These are phyloP conservation scores for Drosophila varians DNA, from an alignment of 1,140 invertebrate genomes.

Conservation along the genomic window DNA sequence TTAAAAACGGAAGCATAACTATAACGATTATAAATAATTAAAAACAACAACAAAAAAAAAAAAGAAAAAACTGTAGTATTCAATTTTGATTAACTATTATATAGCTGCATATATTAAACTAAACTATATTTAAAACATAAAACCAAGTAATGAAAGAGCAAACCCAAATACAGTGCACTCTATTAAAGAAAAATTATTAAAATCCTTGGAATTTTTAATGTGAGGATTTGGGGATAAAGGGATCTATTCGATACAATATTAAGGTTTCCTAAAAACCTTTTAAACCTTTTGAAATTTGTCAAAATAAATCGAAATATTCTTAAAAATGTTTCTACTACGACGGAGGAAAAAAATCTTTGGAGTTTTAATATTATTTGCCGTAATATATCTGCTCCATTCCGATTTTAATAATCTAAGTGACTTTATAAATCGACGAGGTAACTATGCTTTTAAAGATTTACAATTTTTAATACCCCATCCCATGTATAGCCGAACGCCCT, in stretches of 20 bases:
- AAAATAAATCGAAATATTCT: background rate
- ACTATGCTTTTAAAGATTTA: background rate
- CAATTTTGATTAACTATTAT: conserved; percentile 79
- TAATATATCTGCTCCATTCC: background rate
- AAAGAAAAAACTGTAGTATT: conserved; percentile 69
- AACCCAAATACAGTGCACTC: conserved; percentile 61
- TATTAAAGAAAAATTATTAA: conserved; percentile 40
- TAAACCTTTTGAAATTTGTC: background rate
- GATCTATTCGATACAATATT: too few species aligned
- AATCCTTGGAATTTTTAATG: too few species aligned
- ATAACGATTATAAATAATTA: conserved; percentile 44
- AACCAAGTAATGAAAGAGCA: conserved; percentile 66
- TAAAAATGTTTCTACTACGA: background rate
- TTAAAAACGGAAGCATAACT: conserved; percentile 53
- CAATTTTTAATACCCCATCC: too few species aligned
- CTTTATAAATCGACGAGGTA: background rate
- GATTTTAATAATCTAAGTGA: background rate
- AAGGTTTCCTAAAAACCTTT: too few species aligned
- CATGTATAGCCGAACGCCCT: background rate
- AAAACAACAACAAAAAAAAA: background rate
- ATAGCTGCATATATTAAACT: conserved; percentile 78
- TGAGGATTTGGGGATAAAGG: background rate
- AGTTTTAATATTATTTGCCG: background rate
- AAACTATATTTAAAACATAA: conserved; percentile 80
- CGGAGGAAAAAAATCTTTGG: background rate